These are phyloP conservation scores for Chloroclystis v-ata DNA, from an alignment of 2,888 invertebrate species.

Conservation along the genomic window DNA sequence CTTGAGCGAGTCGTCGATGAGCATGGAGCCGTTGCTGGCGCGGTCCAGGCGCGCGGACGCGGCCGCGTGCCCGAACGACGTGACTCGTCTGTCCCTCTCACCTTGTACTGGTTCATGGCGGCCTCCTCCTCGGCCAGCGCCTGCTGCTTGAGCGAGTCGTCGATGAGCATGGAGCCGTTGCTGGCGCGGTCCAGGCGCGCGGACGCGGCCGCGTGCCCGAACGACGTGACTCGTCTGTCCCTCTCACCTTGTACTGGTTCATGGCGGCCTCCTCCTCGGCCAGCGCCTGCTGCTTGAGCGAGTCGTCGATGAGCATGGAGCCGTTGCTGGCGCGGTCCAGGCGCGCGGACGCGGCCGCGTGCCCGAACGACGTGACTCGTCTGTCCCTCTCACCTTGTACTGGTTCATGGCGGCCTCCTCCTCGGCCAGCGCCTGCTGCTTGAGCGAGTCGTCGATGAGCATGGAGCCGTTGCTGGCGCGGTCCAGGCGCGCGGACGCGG, in stretches of 20 bases:
- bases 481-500: slow-evolving; percentile 84
- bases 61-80: no score
- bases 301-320: slow-evolving; percentile 85
- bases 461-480: slow-evolving; percentile 82
- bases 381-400: slow-evolving; percentile 93
- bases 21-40: no score
- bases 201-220: no score
- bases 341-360: slow-evolving; percentile 86
- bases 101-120: no score
- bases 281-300: slow-evolving; percentile 89
- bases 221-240: no score
- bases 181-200: no score
- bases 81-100: no score
- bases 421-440: slow-evolving; percentile 93
- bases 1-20: no score
- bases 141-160: no score
- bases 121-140: no score
- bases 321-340: slow-evolving; percentile 86
- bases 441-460: slow-evolving; percentile 89
- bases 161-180: no score
- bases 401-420: slow-evolving; percentile 97
- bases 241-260: slow-evolving; percentile 95
- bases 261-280: slow-evolving; percentile 98
- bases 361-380: slow-evolving; percentile 91
- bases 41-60: no score